Evolutionary conservation across 2,113 vertebrate genomes (phyloP).

Genomic region (Aptenodytes patagonicus): DNA sequence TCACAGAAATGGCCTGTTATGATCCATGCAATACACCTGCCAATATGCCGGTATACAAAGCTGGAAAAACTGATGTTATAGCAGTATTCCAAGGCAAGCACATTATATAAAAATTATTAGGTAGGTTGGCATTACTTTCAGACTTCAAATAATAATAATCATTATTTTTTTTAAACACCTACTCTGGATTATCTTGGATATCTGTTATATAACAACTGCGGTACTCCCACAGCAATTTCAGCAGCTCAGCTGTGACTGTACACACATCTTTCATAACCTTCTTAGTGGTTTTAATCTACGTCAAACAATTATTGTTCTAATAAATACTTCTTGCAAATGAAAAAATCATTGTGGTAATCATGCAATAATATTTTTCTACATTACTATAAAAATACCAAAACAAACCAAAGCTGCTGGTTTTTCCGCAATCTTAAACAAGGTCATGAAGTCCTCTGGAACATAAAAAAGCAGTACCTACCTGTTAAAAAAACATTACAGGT

Average conservation of each 20-base stretch:
- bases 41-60: background rate
- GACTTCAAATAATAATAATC: background rate
- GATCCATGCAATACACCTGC: background rate
- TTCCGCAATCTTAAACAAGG: background rate
- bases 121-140: background rate
- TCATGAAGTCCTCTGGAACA: background rate
- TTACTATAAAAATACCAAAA: background rate
- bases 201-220: background rate
- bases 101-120: background rate
- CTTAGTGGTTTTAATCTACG: constrained; percentile 1
- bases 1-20: background rate
- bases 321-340: background rate
- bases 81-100: background rate
- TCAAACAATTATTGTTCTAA: background rate
- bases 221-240: background rate
- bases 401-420: background rate
- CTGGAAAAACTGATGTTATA: background rate
- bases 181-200: background rate
- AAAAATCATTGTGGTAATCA: background rate
- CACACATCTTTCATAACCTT: constrained; percentile 8
- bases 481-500: background rate
- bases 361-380: background rate
- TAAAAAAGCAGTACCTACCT: background rate
- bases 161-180: background rate
- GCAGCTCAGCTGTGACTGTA: background rate